Evolutionary conservation across 2,888 invertebrate species (phyloP).

Genomic region (Morpho deidamia): DNA sequence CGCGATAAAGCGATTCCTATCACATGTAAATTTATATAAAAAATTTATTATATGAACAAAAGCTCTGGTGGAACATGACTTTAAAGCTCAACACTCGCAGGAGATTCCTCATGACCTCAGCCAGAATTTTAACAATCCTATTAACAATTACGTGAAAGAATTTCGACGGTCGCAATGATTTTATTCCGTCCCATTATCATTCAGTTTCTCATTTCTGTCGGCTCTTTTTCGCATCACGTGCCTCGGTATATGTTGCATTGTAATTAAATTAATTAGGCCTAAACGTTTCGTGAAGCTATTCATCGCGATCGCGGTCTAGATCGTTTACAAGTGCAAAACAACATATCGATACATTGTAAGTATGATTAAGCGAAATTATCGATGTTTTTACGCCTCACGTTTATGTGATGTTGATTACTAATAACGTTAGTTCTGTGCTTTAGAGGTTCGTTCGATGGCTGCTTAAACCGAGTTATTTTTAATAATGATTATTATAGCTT

Average conservation of each 20-base stretch:
- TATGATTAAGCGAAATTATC: constrained; percentile 9
- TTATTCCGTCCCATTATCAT: constrained; percentile 12
- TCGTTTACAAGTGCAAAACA: constrained; percentile 12
- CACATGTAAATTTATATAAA: too few species aligned
- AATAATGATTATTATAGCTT: too few species aligned
- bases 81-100: constrained; percentile 13
- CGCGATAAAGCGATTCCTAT: too few species aligned
- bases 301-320: not conserved
- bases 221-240: constrained; percentile 16
- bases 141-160: constrained; percentile 15
- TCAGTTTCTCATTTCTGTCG: not conserved
- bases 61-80: not conserved
- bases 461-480: too few species aligned
- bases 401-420: not conserved
- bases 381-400: constrained; percentile 10
- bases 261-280: constrained; percentile 21
- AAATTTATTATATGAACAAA: too few species aligned
- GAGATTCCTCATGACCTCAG: constrained; percentile 21
- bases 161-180: constrained; percentile 4
- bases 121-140: constrained; percentile 24
- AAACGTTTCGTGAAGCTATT: constrained; percentile 15
- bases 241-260: constrained; percentile 9
- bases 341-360: constrained; percentile 15
- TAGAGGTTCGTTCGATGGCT: too few species aligned
- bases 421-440: not conserved